Evolutionary conservation across 2,113 vertebrate species (phyloP).

Genomic region (Phylloscopus trochiloides): DNA sequence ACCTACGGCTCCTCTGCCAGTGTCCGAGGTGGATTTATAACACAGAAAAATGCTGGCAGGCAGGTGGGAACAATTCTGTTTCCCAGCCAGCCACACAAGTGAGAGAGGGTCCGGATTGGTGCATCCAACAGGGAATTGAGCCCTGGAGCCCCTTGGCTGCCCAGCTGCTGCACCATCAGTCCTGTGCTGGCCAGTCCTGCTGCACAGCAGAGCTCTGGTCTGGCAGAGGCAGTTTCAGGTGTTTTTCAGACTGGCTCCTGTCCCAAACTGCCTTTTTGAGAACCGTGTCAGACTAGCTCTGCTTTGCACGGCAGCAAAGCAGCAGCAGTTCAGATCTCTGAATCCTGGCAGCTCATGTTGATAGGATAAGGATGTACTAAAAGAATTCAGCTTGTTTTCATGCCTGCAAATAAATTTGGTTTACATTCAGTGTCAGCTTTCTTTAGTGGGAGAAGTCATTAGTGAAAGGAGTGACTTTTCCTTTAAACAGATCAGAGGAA

Average conservation of each 20-base stretch:
- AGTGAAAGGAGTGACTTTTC: background rate
- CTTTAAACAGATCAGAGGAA: background rate
- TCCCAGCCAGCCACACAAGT: background rate
- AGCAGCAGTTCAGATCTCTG: background rate
- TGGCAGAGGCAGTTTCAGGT: background rate
- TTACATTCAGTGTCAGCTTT: background rate
- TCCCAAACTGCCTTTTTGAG: accelerated
- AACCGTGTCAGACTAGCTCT: background rate
- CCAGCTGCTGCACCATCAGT: accelerated
- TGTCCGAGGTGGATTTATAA: background rate
- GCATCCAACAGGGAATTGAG: background rate
- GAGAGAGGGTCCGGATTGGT: background rate
- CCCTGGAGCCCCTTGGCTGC: background rate
- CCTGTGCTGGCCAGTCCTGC: background rate
- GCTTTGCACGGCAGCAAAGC: accelerated
- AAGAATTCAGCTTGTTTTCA: background rate
- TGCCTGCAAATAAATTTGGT: background rate
- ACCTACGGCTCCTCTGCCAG: background rate
- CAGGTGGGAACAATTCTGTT: background rate
- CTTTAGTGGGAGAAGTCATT: background rate
- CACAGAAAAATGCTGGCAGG: background rate
- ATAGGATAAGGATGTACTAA: background rate
- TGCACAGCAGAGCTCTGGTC: background rate
- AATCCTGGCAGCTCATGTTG: background rate
- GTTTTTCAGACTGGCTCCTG: background rate